Evolutionary conservation across 2,113 vertebrate genomes (phyloP).

Genomic region (Columba livia): DNA sequence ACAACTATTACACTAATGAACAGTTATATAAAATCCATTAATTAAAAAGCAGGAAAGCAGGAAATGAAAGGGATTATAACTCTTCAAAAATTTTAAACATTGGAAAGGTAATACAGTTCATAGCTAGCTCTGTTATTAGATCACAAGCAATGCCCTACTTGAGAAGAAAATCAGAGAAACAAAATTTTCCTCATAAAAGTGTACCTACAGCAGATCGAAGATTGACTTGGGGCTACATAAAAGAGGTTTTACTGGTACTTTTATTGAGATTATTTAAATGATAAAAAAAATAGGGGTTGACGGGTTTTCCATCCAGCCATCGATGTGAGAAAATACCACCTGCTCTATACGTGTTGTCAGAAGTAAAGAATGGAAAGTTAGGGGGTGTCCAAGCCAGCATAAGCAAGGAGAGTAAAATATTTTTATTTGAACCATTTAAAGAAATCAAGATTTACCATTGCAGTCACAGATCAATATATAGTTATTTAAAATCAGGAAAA

Average conservation of each 20-base stretch:
- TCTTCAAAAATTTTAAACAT: slow-evolving; percentile 5
- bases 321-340: background rate
- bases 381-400: background rate
- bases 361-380: background rate
- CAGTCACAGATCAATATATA: background rate
- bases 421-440: background rate
- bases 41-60: slow-evolving; percentile 49
- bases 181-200: background rate
- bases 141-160: background rate
- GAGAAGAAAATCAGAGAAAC: background rate
- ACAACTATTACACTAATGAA: slow-evolving; percentile 43
- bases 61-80: slow-evolving; percentile 57
- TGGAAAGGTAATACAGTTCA: background rate
- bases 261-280: background rate
- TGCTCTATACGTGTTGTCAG: background rate
- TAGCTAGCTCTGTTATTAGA: background rate
- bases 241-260: background rate
- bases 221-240: background rate
- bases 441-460: background rate
- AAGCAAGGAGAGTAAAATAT: background rate
- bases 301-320: background rate
- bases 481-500: background rate
- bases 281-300: background rate
- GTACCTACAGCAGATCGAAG: background rate
- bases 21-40: slow-evolving; percentile 47